Evolutionary conservation across 2,888 invertebrate genomes (phyloP).

Genomic region (Eudemis profundana): DNA sequence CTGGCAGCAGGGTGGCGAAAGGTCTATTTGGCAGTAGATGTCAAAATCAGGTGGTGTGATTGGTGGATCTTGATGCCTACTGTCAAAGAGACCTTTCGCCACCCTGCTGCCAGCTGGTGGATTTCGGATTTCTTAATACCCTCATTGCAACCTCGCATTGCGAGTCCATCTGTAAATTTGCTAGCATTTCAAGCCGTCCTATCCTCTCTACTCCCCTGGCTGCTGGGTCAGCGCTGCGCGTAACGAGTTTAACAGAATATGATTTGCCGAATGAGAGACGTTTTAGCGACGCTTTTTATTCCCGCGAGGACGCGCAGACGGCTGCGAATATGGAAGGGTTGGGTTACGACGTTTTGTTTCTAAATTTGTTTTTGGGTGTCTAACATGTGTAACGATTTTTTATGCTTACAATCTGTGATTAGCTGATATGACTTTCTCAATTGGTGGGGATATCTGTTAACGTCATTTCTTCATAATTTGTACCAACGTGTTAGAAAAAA

Average conservation of each 20-base stretch:
- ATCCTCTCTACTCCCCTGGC: constrained; percentile 58
- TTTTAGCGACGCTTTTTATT: constrained; percentile 80
- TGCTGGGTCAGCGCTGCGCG: constrained; percentile 82
- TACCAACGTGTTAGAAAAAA: too few species aligned
- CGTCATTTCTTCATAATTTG: too few species aligned
- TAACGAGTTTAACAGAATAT: constrained; percentile 85
- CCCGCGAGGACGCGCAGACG: constrained; percentile 70
- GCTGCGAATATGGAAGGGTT: constrained; percentile 63
- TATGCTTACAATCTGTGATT: neutral
- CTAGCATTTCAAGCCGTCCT: constrained; percentile 36
- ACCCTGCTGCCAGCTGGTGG: too few species aligned
- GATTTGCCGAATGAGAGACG: constrained; percentile 79
- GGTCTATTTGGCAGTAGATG: too few species aligned
- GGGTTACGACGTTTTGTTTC: constrained; percentile 26
- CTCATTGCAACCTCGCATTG: too few species aligned
- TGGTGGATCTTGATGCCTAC: too few species aligned
- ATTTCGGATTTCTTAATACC: too few species aligned
- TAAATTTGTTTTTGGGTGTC: neutral
- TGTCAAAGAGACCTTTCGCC: too few species aligned
- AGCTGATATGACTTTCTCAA: neutral
- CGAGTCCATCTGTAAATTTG: constrained; percentile 11
- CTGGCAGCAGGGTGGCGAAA: too few species aligned
- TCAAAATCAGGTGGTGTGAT: too few species aligned
- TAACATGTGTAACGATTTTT: neutral
- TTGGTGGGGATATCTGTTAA: too few species aligned